Evolutionary conservation across 92 coral and sea anemone species (phyloP).

Genomic region (Nematostella vectensis): DNA sequence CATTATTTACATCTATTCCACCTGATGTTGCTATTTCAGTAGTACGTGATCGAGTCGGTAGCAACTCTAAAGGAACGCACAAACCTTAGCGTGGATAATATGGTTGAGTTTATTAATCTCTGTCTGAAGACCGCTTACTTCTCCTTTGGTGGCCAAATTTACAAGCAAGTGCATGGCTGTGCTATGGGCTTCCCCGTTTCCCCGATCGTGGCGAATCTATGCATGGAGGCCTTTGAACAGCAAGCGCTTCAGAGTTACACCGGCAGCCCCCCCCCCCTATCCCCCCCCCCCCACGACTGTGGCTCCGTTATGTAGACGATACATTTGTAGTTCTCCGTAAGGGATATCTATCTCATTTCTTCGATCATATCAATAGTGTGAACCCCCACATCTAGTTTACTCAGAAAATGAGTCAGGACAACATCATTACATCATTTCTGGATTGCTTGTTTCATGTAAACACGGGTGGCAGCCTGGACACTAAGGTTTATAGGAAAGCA

Average conservation of each 20-base stretch:
- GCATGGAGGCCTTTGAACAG: constrained; percentile 22
- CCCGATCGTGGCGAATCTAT: constrained; percentile 9
- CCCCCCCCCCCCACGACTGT: constrained; percentile 14
- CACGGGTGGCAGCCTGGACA: not conserved
- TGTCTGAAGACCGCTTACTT: constrained; percentile 14
- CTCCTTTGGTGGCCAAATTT: constrained; percentile 4
- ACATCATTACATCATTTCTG: not conserved
- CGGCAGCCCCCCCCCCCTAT: constrained; percentile 5
- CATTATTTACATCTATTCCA: constrained; percentile 6
- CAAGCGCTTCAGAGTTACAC: constrained; percentile 1
- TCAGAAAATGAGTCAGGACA: not conserved
- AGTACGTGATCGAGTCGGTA: too few relatives aligned
- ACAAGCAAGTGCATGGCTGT: constrained; percentile 9
- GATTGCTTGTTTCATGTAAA: not conserved
- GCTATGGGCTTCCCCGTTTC: constrained; percentile 17
- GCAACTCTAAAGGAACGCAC: constrained; percentile 2
- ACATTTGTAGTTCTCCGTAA: constrained; percentile 2
- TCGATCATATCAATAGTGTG: constrained; percentile 3
- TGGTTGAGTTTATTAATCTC: not conserved
- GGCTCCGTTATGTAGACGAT: constrained; percentile 26
- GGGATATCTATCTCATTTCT: not conserved
- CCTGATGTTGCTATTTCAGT: constrained; percentile 5
- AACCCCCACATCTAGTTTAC: constrained; percentile 1
- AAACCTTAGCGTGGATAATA: not conserved
- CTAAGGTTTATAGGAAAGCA: constrained; percentile 3